Percentiles rank a stretch among this genome's conserved stretches.
Evolutionary conservation across 2,888 invertebrate species (phyloP).

Genomic region (Gymnocheta viridis): DNA sequence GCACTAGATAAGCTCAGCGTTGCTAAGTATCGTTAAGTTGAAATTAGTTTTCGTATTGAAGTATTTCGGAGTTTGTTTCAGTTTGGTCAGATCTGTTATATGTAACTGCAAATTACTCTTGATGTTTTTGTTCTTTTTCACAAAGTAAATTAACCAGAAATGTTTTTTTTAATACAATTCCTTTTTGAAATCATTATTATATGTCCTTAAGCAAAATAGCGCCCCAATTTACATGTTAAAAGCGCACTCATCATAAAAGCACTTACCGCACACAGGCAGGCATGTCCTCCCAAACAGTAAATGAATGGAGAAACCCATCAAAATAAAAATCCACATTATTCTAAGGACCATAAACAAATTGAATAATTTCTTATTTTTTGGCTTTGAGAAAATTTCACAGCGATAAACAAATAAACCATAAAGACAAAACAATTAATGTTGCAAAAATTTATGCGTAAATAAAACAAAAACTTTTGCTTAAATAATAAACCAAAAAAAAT

Average conservation of each 20-base stretch:
- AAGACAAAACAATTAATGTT: constrained; percentile 9
- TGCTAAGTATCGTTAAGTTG: too few relatives aligned
- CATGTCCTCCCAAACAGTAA: constrained; percentile 9
- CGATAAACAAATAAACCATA: constrained; percentile 60
- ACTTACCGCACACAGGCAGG: constrained; percentile 1
- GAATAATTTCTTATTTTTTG: constrained; percentile 61
- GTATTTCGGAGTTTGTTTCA: neutral
- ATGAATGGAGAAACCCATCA: neutral
- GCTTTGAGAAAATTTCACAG: neutral
- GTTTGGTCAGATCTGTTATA: constrained; percentile 10
- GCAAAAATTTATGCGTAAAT: neutral
- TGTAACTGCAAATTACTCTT: neutral
- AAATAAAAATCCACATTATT: constrained; percentile 18
- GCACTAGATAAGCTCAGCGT: too few relatives aligned
- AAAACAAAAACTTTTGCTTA: constrained; percentile 16
- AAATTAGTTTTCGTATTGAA: neutral
- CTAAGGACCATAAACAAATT: constrained; percentile 62
- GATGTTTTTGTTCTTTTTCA: too few relatives aligned
- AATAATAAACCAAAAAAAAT: neutral
- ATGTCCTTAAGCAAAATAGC: constrained; percentile 58
- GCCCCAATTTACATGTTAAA: constrained; percentile 69
- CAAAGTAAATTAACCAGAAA: constrained; percentile 40
- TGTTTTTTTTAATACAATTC: constrained; percentile 22
- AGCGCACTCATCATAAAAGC: constrained; percentile 11
- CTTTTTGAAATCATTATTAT: constrained; percentile 58